These are phyloP conservation scores for Ips nitidus DNA, from an alignment of 1,140 invertebrate genomes.

Conservation along the genomic window DNA sequence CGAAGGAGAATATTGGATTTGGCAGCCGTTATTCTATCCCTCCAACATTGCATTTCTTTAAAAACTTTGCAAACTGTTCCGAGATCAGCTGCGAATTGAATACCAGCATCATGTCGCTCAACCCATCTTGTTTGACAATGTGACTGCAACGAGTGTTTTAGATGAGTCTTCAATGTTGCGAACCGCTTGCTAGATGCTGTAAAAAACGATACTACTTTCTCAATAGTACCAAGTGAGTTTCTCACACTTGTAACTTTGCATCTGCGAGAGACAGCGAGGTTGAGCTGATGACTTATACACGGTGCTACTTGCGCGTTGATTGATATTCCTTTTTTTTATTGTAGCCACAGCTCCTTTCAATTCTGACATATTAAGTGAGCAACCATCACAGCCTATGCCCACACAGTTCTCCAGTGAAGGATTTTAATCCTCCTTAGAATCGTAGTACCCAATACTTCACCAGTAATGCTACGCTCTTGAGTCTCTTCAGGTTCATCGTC, in stretches of 20 bases:
- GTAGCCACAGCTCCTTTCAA: not conserved
- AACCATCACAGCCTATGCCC: not conserved
- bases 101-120: not conserved
- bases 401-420: too few relatives aligned
- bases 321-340: not conserved
- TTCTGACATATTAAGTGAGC: not conserved
- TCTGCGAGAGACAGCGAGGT: not conserved
- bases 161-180: not conserved
- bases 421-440: not conserved
- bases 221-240: not conserved
- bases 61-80: not conserved
- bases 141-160: not conserved
- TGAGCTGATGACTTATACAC: not conserved
- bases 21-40: not conserved
- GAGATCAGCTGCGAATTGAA: too few relatives aligned
- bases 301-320: not conserved
- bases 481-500: not conserved
- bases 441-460: not conserved
- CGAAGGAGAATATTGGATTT: not conserved
- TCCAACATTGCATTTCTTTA: not conserved
- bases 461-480: not conserved
- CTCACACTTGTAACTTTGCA: not conserved
- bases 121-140: slow-evolving; percentile 8
- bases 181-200: not conserved
- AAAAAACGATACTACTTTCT: not conserved